A percentile compares a stretch with the other conserved stretches of the same genome.
Conservation (phyloP, 1,140 invertebrate genomes). For the Listronotus oregonensis region DNA sequence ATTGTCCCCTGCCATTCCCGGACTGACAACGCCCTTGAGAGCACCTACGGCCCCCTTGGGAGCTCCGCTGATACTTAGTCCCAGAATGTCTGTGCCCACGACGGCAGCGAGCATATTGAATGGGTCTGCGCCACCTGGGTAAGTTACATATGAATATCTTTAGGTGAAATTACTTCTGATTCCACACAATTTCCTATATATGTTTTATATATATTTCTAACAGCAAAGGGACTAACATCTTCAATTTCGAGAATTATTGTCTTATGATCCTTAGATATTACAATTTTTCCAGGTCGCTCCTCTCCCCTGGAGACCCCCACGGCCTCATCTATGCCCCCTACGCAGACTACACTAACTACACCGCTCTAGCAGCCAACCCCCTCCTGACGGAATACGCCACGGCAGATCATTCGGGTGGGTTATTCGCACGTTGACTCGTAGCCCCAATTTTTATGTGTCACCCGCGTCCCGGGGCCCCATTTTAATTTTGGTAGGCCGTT, state of each 20-base stretch:
- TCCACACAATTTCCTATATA: too few relatives aligned
- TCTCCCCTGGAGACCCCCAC: constrained; percentile 62
- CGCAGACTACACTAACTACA: constrained; percentile 86
- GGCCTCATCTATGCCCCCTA: constrained; percentile 77
- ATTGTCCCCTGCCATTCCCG: constrained; percentile 67
- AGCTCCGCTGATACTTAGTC: constrained; percentile 85
- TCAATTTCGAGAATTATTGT: too few relatives aligned
- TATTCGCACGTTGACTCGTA: constrained; percentile 73
- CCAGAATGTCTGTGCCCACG: constrained; percentile 81
- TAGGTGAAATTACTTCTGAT: too few relatives aligned
- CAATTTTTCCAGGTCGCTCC: constrained; percentile 56
- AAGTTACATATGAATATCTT: not conserved
- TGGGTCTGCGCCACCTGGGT: constrained; percentile 69
- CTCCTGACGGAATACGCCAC: constrained; percentile 84
- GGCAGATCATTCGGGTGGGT: constrained; percentile 92
- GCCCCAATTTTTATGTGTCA: constrained; percentile 35
- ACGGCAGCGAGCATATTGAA: constrained; percentile 74
- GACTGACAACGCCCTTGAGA: constrained; percentile 68
- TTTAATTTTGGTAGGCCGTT: constrained; percentile 2
- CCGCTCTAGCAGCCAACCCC: constrained; percentile 78
- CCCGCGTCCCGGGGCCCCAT: constrained; percentile 10
- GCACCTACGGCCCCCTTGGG: constrained; percentile 73
- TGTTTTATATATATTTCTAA: too few relatives aligned
- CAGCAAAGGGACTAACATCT: too few relatives aligned
- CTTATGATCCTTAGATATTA: constrained; percentile 19